Evolutionary conservation across 2,113 vertebrate species (phyloP), one percentile per base, ranked within the genome.

Genomic region (Tenebrosternarchus preto): DNA sequence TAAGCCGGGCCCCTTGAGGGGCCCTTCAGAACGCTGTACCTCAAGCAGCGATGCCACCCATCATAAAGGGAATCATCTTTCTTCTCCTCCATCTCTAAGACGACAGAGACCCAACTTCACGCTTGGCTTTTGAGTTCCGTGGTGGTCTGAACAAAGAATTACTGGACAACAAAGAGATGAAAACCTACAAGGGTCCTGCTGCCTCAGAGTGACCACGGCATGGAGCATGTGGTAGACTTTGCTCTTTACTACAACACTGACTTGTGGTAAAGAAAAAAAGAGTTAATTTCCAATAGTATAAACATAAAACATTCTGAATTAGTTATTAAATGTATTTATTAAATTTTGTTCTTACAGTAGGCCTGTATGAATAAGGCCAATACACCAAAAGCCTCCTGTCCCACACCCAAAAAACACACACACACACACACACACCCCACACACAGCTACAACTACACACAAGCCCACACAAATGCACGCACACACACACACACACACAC

Each of bases 61-160:
- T 57, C 50, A 43, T 76, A 80, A 83, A 80, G 67, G 53, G 27
- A 72, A 56, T 68, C 31, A 20, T 60, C 17, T 27, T 78, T 60
- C 57, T 76, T 72, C 61, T 67, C 60, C 59, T 22, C 59, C 60
- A 77, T 64, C 11, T 46, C 12, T 53, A 36, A 64, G 57, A 71
- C 46, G 69, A 29, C 60, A n/a, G 22, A 46, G 69, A 53, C 31
- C 53, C 29, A 3, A 33, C 20, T 72, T 83, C 77, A 80, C 19
- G 64, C 76, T 56, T 79, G 55, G 66, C 82, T 83, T 72, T 72
- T 83, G 59, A 80, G 72, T 83, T 84, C 33, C 5, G 2, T 57
- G 77, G 82, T 84, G 73, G 77, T 73, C 82, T 12, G 3, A 64
- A 73, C 72, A 83, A 83, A 64, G 59, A 56, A 63, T n/a, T 76